Percentiles rank a stretch among this genome's conserved stretches.
phyloP scores from a whole-genome alignment of 1,140 invertebrate species.

The Tetranychus cinnabarinus region DNA sequence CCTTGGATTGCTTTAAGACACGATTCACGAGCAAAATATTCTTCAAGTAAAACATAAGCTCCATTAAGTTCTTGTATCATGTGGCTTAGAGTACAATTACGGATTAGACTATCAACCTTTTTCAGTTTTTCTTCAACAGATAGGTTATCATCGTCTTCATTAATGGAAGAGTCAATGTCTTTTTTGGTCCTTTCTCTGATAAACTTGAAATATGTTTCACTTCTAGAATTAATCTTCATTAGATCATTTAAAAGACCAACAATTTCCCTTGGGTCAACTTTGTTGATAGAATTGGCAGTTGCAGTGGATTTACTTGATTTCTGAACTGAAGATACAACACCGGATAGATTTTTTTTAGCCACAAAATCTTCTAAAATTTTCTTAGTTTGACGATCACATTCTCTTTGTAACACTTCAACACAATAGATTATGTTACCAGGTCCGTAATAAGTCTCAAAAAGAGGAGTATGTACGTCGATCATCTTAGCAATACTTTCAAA shows the following conservation, averaged over 20 bases:
- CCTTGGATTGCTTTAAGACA: conserved; percentile 40
- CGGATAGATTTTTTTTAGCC: conserved; percentile 30
- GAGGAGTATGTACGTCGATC: conserved; percentile 69
- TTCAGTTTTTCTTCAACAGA: conserved; percentile 7
- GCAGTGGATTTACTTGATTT: neutral
- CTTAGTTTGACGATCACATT: conserved; percentile 31
- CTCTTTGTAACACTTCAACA: conserved; percentile 47
- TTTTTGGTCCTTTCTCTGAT: conserved; percentile 49
- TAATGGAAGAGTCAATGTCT: conserved; percentile 9
- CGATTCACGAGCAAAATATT: conserved; percentile 88
- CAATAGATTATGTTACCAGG: conserved; percentile 45
- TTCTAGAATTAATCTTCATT: conserved; percentile 64
- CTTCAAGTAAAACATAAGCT: conserved; percentile 72
- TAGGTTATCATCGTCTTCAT: conserved; percentile 6
- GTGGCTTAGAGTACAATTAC: conserved; percentile 48
- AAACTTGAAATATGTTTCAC: conserved; percentile 76
- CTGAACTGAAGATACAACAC: neutral
- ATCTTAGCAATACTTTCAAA: conserved; percentile 71
- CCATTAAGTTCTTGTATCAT: conserved; percentile 72
- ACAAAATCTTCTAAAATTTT: conserved; percentile 48
- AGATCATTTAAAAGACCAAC: conserved; percentile 74
- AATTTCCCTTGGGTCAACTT: conserved; percentile 51
- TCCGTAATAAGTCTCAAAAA: conserved; percentile 80
- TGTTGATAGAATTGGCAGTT: neutral
- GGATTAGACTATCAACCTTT: conserved; percentile 10